These are phyloP conservation scores for Zaprionus davidi DNA, from an alignment of 1,140 invertebrate genomes.

Conservation along the genomic window DNA sequence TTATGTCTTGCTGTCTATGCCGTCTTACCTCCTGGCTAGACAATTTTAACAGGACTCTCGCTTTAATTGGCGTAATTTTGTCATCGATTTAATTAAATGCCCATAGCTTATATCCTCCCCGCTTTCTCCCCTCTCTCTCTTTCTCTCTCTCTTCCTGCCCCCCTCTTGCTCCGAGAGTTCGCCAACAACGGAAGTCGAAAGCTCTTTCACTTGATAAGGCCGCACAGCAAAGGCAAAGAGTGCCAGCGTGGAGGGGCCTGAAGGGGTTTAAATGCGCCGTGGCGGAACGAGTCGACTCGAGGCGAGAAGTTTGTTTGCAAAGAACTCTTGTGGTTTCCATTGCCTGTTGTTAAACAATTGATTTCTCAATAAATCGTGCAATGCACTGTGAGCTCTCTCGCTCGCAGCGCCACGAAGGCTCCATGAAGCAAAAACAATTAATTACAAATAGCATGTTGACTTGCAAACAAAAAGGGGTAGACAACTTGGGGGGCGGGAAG, in stretches of 20 bases:
- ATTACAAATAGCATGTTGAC: slow-evolving; percentile 81
- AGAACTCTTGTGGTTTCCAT: slow-evolving; percentile 82
- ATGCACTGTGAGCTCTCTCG: slow-evolving; percentile 55
- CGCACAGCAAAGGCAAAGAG: neutral
- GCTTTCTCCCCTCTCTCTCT: slow-evolving; percentile 6
- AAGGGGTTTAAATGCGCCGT: slow-evolving; percentile 31
- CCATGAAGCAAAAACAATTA: slow-evolving; percentile 78
- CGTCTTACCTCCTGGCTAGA: slow-evolving; percentile 44
- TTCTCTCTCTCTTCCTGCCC: neutral
- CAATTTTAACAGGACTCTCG: slow-evolving; percentile 67
- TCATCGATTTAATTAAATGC: slow-evolving; percentile 82
- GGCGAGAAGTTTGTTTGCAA: slow-evolving; percentile 82
- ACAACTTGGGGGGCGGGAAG: slow-evolving; percentile 7
- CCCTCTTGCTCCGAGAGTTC: slow-evolving; percentile 19
- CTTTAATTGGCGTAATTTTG: slow-evolving; percentile 82
- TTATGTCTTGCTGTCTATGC: slow-evolving; percentile 30
- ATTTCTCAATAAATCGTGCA: slow-evolving; percentile 82
- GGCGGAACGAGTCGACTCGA: slow-evolving; percentile 70
- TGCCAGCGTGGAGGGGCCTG: slow-evolving; percentile 1
- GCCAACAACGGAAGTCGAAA: slow-evolving; percentile 70
- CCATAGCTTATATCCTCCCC: slow-evolving; percentile 56
- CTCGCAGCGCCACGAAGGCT: slow-evolving; percentile 33
- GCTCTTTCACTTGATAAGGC: slow-evolving; percentile 32
- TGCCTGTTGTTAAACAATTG: slow-evolving; percentile 82
- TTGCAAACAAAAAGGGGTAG: slow-evolving; percentile 70